Evolutionary conservation across 2,113 vertebrate species (phyloP), one percentile per base, ranked within the genome.

Genomic region (Semnornis frantzii): DNA sequence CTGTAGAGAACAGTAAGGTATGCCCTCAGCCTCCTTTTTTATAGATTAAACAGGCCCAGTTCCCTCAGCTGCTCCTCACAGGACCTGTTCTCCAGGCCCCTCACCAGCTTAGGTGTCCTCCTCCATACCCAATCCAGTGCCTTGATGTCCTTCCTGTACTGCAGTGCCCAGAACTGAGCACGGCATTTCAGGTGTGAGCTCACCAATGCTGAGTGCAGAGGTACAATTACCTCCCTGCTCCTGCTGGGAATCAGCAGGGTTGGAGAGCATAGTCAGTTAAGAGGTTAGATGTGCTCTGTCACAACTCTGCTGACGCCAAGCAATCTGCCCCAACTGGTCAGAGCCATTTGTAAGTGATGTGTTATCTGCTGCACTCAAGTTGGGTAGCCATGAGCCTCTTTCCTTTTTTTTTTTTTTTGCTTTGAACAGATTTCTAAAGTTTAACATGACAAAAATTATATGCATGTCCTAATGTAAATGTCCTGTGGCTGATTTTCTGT

Each of bases 181-280:
- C 50, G 25, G 50, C 50, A 52, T 12, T 52, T 7, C 11, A 24
- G 23, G 23, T 52, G 50, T 25, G 50, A 8, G 23, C 50, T 52
- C 50, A 52, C 23, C 50, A 52, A 24, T 24, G 23, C 50, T 52
- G 50, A 52, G 50, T 52, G 24, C 23, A 25, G 50, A 52, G 6
- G 50, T 12, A 52, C 50, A 52, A 13, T 52, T 23, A 25, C 23
- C 50, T 52, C 50, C 50, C 50, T 52, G 50, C 12, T 25, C 23
- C 50, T 52, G 50, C 50, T 3, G 9, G 90, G 82, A 95, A 95
- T 94, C 94, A 95, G 74, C 76, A 85, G 70, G 50, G 54, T 69
- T 64, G 62, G 68, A 59, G 15, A 96, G 57, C 42, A 65, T 5
- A 59, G 78, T 34, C 85, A 92, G 76, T 68, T 70, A 76, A 83